Evolutionary conservation across 2,113 vertebrate species (phyloP), one percentile per base, ranked within the genome.

Genomic region (Tachysurus fulvidraco): DNA sequence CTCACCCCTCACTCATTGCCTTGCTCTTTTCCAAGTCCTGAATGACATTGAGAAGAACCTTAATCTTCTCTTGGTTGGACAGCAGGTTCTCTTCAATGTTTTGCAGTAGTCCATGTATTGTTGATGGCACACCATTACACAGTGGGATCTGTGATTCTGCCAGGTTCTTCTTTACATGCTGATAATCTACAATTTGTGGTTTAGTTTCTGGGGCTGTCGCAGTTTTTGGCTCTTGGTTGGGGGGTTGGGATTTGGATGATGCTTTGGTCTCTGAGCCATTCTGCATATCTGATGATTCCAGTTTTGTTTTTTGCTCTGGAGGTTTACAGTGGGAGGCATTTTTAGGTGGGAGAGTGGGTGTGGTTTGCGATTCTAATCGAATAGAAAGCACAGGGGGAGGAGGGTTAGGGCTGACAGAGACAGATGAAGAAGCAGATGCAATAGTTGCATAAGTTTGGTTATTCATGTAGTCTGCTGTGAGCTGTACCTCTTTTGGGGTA

Each of bases 41-140:
- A 92, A 99, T 99, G 93, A 99, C 97, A 89, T 99, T 99, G 93
- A 99, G 92, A 88, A 99, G 97, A 91, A 99, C 97, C 94, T 98
- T 99, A 94, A 99, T 99, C 96, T 99, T 99, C 95, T 99, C 97
- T 91, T 99, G 97, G 89, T 99, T 99, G 1, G 97, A 98, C 88
- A 96, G 92, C 65, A 99, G 95, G 85, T 96, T 98, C 91, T 99
- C 97, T 90, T 99, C 98, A 87, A 99, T 97, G 3, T 94, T 96
- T 85, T 98, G 97, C 71, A 99, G 94, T 90, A 96, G 95, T 84
- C 94, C 95, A 89, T 97, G 95, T 67, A 99, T 94, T 84, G 96
- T 94, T 16, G 92, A 93, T 0, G 95, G 94, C 14, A 92, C 92
- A 21, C 95, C 95, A 4, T 96, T 96, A 85, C 94, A 95, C 91